Evolutionary conservation across 1,140 invertebrate species (phyloP), one percentile per base, ranked within the genome.

Genomic region (Matsumurasca onukii): DNA sequence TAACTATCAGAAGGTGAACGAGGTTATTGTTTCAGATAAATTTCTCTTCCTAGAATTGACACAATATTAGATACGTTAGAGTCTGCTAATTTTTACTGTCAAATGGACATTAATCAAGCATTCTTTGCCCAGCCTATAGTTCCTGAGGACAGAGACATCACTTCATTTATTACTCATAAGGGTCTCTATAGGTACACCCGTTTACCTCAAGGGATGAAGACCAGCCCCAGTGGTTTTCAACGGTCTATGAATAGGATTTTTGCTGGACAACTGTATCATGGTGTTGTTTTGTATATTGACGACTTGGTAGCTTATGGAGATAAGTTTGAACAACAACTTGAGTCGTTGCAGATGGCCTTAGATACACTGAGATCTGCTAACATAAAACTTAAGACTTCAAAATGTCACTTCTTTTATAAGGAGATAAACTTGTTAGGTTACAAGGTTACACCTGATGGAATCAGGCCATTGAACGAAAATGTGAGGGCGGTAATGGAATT

Each of bases 181-280:
- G n/a, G n/a, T n/a, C n/a, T n/a, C n/a, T n/a, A n/a, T n/a, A n/a
- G n/a, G n/a, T n/a, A n/a, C n/a, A n/a, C n/a, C n/a, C n/a, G n/a
- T n/a, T n/a, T n/a, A n/a, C n/a, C n/a, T n/a, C 34, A 45, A 45
- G 34, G 34, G 9, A 45, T 45, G 34, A 45, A 45, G 17, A 45
- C 34, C 34, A 45, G 34, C 17, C 34, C 64, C 31, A 24, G 39
- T 48, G 49, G 29, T 24, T 49, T 51, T 66, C 22, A 66, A 66
- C 45, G 31, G n/a, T 5, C 34, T 45, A 51, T 51, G 34, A 45
- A 45, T 45, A 17, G 9, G 9, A 17, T 45, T 45, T 45, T 45
- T 45, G 34, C 34, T 12, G 34, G 34, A 12, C 17, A 12, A 45
- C 34, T 45, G 17, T 45, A 45, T 17, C 34, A 45, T 45, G 34